Percentiles rank a stretch among this genome's conserved stretches.
Evolutionary conservation across 2,797 vertebrate species (phyloP).

Genomic region (Neosilurus hyrtlii): DNA sequence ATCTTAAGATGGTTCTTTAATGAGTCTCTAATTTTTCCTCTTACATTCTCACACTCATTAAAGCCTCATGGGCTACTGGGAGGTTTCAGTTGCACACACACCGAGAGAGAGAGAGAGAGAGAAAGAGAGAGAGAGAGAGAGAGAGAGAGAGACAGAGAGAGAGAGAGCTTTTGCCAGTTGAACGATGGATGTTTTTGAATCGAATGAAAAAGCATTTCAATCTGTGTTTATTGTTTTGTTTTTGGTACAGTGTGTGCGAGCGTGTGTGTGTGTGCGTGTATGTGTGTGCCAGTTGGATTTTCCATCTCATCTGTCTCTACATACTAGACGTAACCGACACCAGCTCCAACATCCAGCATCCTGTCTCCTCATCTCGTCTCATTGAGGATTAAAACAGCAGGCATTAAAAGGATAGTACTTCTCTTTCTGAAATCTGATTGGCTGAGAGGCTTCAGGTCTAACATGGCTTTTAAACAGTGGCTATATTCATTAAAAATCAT

Average conservation of each 20-base stretch:
- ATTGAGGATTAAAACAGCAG: conserved; percentile 19
- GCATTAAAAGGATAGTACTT: background rate
- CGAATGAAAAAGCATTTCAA: background rate
- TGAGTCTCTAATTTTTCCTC: conserved; percentile 9
- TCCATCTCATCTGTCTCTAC: conserved; percentile 27
- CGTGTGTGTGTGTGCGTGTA: too few species aligned
- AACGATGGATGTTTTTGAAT: conserved; percentile 1
- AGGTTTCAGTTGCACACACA: background rate
- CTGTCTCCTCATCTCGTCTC: conserved; percentile 29
- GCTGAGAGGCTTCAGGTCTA: conserved; percentile 10
- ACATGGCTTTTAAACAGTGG: conserved; percentile 9
- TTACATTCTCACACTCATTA: conserved; percentile 1
- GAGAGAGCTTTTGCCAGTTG: background rate
- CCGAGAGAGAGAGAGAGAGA: too few species aligned
- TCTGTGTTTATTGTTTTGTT: background rate
- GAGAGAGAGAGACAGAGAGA: too few species aligned
- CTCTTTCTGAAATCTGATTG: conserved; percentile 14
- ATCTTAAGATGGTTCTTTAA: conserved; percentile 12
- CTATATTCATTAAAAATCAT: background rate
- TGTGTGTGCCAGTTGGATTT: background rate
- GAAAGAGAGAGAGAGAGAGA: too few species aligned
- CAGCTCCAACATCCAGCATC: conserved; percentile 23
- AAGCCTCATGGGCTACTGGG: background rate
- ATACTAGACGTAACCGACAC: conserved; percentile 19
- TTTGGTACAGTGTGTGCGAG: background rate